Conservation (phyloP, 92 coral and sea anemone genomes). For the Palythoa grandiflora region DNA sequence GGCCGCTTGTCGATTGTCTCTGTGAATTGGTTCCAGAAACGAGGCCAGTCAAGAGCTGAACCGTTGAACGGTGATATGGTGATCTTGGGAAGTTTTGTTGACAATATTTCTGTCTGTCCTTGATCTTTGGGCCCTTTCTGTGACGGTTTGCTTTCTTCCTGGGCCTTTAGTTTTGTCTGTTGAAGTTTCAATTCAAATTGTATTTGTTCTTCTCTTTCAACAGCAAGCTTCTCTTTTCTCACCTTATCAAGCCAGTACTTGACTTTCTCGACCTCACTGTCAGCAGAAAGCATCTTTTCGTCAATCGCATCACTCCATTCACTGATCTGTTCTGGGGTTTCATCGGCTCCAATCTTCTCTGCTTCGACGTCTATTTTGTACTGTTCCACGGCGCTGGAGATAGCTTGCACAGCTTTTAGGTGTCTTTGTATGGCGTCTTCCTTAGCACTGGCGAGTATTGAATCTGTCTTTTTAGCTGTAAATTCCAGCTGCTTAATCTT, state of each 20-base stretch:
- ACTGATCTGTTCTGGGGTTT: background rate
- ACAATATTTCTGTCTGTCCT: background rate
- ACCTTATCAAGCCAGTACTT: conserved; percentile 31
- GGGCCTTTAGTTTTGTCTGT: background rate
- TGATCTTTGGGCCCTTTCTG: background rate
- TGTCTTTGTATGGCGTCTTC: conserved; percentile 46
- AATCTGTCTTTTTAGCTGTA: conserved; percentile 49
- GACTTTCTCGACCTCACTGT: conserved; percentile 29
- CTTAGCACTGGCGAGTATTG: conserved; percentile 46
- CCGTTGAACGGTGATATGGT: conserved; percentile 33
- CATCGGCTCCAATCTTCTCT: background rate
- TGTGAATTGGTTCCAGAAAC: conserved; percentile 50
- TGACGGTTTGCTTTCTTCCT: background rate
- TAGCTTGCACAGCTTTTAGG: conserved; percentile 20
- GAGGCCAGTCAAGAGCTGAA: conserved; percentile 38
- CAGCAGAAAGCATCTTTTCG: conserved; percentile 8
- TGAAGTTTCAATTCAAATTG: background rate
- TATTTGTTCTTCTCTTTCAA: conserved; percentile 31
- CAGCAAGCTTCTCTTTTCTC: conserved; percentile 18
- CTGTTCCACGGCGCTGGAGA: background rate
- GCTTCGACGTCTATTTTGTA: background rate
- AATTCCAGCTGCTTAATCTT: conserved; percentile 53
- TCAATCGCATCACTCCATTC: background rate
- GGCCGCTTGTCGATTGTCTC: conserved; percentile 44
- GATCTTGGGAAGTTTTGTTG: conserved; percentile 45